Conservation (phyloP, 1,140 invertebrate species). For the Pachyrhynchus sulphureomaculatus region DNA sequence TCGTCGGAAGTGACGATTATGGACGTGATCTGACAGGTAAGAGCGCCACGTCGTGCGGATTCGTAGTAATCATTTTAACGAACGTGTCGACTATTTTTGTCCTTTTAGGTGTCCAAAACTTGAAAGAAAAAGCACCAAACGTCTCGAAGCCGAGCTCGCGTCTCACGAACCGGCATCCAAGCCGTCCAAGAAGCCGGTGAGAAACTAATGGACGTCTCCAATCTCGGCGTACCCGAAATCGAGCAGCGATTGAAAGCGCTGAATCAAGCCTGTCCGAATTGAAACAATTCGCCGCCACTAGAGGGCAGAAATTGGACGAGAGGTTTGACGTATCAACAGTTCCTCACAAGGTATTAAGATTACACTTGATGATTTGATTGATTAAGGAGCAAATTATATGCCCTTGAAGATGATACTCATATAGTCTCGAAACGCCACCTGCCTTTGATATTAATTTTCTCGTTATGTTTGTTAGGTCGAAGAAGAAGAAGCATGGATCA, state of each 20-base stretch:
- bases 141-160: conserved; percentile 91
- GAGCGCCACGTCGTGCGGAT: neutral
- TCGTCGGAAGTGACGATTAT: conserved; percentile 97
- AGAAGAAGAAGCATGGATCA: conserved; percentile 99
- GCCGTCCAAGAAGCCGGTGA: conserved; percentile 95
- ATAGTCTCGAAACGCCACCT: too few relatives aligned
- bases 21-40: conserved; percentile 89
- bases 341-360: conserved; percentile 89
- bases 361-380: too few relatives aligned
- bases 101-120: conserved; percentile 80
- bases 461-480: conserved; percentile 65
- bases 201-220: conserved; percentile 96
- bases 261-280: conserved; percentile 86
- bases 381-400: too few relatives aligned
- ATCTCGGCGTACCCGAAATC: conserved; percentile 94
- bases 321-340: conserved; percentile 93
- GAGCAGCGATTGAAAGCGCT: conserved; percentile 82
- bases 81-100: neutral
- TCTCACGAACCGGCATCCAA: conserved; percentile 96
- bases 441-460: too few relatives aligned
- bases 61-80: neutral
- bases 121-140: conserved; percentile 98
- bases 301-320: conserved; percentile 92
- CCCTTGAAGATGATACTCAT: too few relatives aligned
- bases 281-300: conserved; percentile 81